Evolutionary conservation across 2,888 invertebrate genomes (phyloP).

Genomic region (Lagria hirta): DNA sequence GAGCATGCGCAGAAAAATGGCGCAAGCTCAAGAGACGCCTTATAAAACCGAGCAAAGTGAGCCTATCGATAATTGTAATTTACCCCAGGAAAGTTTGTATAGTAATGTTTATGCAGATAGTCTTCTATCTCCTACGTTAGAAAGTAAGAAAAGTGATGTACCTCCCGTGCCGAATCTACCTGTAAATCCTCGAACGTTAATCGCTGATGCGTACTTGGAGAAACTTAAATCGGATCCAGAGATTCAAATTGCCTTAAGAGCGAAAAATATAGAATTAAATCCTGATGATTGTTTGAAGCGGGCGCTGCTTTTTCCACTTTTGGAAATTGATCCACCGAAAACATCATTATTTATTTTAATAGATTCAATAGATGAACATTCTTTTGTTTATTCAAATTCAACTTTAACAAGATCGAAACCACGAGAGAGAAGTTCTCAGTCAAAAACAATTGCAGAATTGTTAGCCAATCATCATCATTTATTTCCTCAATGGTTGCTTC

Average conservation of each 20-base stretch:
- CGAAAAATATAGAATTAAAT: constrained; percentile 80
- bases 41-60: constrained; percentile 37
- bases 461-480: constrained; percentile 87
- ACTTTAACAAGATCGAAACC: constrained; percentile 59
- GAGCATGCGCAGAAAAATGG: constrained; percentile 48
- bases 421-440: constrained; percentile 54
- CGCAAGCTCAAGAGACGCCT: constrained; percentile 32
- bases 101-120: constrained; percentile 45
- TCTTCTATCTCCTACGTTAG: constrained; percentile 40
- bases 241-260: constrained; percentile 75
- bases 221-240: constrained; percentile 76
- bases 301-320: constrained; percentile 81
- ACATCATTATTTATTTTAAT: constrained; percentile 82
- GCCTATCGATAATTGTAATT: constrained; percentile 40
- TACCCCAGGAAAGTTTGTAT: constrained; percentile 45
- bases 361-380: constrained; percentile 89
- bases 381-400: constrained; percentile 60
- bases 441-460: constrained; percentile 76
- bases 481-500: constrained; percentile 89
- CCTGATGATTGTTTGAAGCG: constrained; percentile 92
- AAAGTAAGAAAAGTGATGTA: constrained; percentile 37
- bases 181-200: constrained; percentile 62
- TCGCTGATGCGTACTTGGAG: constrained; percentile 80
- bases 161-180: constrained; percentile 50
- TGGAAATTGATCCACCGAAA: constrained; percentile 85